Evolutionary conservation across 2,888 invertebrate genomes (phyloP).

Genomic region (Gymnosoma rotundatum): DNA sequence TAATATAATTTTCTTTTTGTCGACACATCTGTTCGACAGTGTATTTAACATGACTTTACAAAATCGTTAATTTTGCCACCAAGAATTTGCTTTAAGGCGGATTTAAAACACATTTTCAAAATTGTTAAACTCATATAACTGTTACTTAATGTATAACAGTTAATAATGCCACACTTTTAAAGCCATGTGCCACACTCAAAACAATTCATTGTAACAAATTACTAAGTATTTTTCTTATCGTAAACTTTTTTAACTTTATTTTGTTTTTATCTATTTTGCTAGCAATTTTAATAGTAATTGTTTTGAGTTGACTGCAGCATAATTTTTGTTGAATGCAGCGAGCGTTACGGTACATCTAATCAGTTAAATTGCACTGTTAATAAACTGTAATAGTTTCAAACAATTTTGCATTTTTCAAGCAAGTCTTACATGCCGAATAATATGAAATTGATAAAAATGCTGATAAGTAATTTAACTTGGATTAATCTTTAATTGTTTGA

Average conservation of each 20-base stretch:
- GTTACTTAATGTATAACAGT: conserved; percentile 21
- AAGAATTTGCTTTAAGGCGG: conserved; percentile 24
- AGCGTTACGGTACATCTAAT: conserved; percentile 24
- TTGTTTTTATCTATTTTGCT: neutral
- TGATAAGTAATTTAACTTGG: neutral
- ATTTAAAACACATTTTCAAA: conserved; percentile 37
- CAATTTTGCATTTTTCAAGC: neutral
- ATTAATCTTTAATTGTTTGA: neutral
- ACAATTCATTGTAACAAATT: conserved; percentile 31
- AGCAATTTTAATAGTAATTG: conserved; percentile 14
- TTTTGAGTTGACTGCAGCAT: neutral
- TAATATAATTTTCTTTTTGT: too few relatives aligned
- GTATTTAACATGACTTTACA: conserved; percentile 11
- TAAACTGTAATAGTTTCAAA: conserved; percentile 25
- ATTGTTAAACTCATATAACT: conserved; percentile 24
- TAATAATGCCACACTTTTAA: conserved; percentile 37
- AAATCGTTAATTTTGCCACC: conserved; percentile 5
- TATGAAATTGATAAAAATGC: neutral
- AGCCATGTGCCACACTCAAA: neutral
- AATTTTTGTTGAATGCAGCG: conserved; percentile 16
- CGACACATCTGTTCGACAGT: neutral
- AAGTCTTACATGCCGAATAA: neutral
- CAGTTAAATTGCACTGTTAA: conserved; percentile 13
- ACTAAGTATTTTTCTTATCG: too few relatives aligned
- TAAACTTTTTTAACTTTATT: conserved; percentile 15